Conservation (phyloP, 2,888 invertebrate genomes). For the Synanthedon vespiformis region DNA sequence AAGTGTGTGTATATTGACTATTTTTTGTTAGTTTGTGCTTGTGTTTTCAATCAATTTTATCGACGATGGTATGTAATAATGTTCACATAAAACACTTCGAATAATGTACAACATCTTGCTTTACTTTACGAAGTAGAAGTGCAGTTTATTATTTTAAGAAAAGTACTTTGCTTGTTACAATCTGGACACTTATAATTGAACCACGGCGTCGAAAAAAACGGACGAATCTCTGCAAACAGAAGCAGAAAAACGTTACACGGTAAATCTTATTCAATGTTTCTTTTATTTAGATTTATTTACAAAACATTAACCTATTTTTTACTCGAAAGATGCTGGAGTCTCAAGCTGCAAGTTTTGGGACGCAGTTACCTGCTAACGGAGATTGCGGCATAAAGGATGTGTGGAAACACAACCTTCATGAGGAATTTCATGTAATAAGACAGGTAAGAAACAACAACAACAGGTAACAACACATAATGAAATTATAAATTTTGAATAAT, state of each 20-base stretch:
- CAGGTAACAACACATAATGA: too few relatives aligned
- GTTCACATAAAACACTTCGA: too few relatives aligned
- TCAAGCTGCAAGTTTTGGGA: conserved; percentile 74
- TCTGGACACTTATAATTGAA: conserved; percentile 19
- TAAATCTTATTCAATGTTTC: conserved; percentile 7
- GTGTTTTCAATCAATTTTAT: too few relatives aligned
- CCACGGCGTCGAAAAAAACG: conserved; percentile 49
- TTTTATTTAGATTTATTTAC: not conserved
- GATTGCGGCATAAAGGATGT: conserved; percentile 98
- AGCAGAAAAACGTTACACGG: conserved; percentile 41
- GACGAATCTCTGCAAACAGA: conserved; percentile 37
- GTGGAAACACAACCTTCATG: conserved; percentile 97
- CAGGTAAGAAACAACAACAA: conserved; percentile 73
- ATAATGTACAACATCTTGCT: too few relatives aligned
- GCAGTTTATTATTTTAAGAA: too few relatives aligned
- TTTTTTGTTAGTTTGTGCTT: too few relatives aligned
- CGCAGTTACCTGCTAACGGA: conserved; percentile 71
- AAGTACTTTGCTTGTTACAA: too few relatives aligned
- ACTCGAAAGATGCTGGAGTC: conserved; percentile 66
- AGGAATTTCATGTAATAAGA: conserved; percentile 95
- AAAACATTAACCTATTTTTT: not conserved
- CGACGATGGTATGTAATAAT: too few relatives aligned
- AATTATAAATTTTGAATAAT: too few relatives aligned
- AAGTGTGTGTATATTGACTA: too few relatives aligned
- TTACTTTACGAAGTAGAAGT: too few relatives aligned